Base-by-base conservation (phyloP, 1,140 invertebrate genomes). In the Drosophila biarmipes region DNA sequence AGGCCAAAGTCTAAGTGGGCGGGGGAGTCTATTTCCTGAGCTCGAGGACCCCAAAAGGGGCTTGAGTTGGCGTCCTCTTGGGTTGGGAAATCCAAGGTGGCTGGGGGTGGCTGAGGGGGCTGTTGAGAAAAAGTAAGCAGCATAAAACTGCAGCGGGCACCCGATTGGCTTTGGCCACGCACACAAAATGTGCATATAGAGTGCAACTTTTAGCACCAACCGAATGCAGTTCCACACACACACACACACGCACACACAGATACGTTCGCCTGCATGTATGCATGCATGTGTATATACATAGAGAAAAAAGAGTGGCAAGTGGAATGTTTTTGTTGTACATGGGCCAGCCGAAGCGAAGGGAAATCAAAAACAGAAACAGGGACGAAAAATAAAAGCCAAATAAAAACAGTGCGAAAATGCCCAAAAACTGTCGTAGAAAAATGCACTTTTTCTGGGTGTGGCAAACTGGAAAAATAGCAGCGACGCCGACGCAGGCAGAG, bases 121-220 rank as follows among this genome's bases (percentile, higher is more conserved):
- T 17, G 34, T 52, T 74, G 51, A 64, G 59, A 73, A 77, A 90
- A 80, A 69, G 71, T 68, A 80, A 86, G 74, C 78, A 84, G 73
- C 42, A 78, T 51, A 76, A 67, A 71, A 78, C 57, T 79, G 75
- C 74, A 86, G 72, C 87, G 58, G 51, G 86, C 86, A 73, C 68
- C 87, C 81, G 78, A 90, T 90, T 90, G 87, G 86, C 87, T 86
- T 85, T 86, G 89, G 73, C 76, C 80, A 85, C 84, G 84, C 78
- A 90, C 85, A 90, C 87, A 82, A 90, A 90, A 90, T 85, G 90
- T 91, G 84, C 89, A 91, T 89, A 90, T 91, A 91, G 85, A 91
- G 81, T 91, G 89, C 89, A 91, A 82, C 90, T 91, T 91, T 91
- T 79, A 91, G 81, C 82, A 85, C 89, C 89, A 91, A 91, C 89